Evolutionary conservation across 2,113 vertebrate genomes (phyloP).

Genomic region (Caranx ignobilis): DNA sequence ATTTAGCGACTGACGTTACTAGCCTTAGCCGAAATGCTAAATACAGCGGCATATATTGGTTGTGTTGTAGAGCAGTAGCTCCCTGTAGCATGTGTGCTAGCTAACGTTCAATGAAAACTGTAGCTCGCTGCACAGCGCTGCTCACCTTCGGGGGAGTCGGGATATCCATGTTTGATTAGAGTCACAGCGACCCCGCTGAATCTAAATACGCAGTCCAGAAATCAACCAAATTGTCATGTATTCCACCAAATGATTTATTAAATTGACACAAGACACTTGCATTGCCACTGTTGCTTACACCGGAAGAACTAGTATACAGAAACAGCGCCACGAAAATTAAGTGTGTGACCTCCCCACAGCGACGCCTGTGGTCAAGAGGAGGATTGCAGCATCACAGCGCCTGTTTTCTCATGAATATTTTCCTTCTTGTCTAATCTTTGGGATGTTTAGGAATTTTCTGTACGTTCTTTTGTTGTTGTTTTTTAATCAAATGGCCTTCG

Average conservation of each 20-base stretch:
- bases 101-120: slow-evolving; percentile 19
- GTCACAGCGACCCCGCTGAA: neutral
- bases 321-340: neutral
- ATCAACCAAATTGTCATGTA: neutral
- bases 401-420: too few relatives aligned
- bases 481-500: too few relatives aligned
- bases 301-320: slow-evolving; percentile 39
- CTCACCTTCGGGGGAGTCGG: slow-evolving; percentile 83
- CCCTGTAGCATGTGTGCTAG: slow-evolving; percentile 31
- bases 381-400: neutral
- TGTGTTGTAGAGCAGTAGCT: neutral
- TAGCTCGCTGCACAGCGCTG: neutral
- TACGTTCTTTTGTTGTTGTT: too few relatives aligned
- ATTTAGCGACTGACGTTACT: neutral
- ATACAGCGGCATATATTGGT: neutral
- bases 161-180: slow-evolving; percentile 74
- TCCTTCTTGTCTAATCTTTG: too few relatives aligned
- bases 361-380: neutral
- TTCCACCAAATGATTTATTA: neutral
- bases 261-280: neutral
- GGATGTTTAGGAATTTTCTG: too few relatives aligned
- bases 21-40: slow-evolving; percentile 2
- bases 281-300: neutral
- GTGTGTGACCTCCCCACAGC: neutral
- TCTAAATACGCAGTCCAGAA: neutral